Percentiles rank a stretch among this genome's conserved stretches.
Evolutionary conservation across 2,113 vertebrate genomes (phyloP).

Genomic region (Protobothrops mucrosquamatus): DNA sequence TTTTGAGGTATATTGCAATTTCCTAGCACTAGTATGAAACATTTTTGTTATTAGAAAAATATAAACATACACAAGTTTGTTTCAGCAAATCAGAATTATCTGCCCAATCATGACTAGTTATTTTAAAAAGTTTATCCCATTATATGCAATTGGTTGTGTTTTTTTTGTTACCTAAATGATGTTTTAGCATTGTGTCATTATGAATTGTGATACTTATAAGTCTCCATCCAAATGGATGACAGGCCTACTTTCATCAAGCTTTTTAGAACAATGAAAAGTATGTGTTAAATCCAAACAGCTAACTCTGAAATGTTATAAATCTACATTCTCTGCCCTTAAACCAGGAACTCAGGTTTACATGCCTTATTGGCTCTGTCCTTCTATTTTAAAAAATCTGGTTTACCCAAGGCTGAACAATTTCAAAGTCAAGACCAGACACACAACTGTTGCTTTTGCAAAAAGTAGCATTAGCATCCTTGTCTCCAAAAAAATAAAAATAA

Average conservation of each 20-base stretch:
- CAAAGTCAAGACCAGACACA: background rate
- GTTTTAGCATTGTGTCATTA: background rate
- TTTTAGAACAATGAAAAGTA: background rate
- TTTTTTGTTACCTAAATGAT: background rate
- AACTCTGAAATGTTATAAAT: background rate
- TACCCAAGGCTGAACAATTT: background rate
- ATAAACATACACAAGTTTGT: background rate
- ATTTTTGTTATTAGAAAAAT: background rate
- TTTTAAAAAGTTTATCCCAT: background rate
- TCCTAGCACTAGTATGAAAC: background rate
- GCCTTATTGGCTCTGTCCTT: background rate
- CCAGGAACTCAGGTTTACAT: background rate
- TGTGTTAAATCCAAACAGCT: background rate
- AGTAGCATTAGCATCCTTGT: background rate
- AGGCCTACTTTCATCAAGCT: background rate
- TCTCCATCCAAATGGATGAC: background rate
- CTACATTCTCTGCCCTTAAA: background rate
- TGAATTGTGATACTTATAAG: background rate
- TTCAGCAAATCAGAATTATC: background rate
- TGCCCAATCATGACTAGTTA: background rate
- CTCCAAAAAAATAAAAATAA: background rate
- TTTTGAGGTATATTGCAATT: background rate
- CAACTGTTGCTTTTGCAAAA: background rate
- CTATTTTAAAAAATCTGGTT: constrained; percentile 3
- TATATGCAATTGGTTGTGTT: background rate